phyloP scores from a whole-genome alignment of 2,113 vertebrate species.

The Antigone vipio region DNA sequence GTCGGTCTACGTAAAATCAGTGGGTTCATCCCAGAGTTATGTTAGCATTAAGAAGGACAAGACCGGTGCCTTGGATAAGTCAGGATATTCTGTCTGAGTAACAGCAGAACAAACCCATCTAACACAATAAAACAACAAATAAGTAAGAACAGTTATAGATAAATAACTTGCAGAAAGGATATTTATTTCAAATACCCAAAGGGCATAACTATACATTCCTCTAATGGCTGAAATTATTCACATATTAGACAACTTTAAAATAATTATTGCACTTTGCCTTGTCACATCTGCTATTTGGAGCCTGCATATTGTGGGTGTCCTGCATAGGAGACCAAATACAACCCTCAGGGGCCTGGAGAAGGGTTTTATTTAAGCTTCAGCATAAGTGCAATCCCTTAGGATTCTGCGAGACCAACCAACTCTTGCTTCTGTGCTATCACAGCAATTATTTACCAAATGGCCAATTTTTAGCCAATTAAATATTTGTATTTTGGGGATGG shows the following conservation, averaged over 20 bases:
- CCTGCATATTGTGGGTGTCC: neutral
- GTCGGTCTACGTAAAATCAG: neutral
- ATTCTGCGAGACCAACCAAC: neutral
- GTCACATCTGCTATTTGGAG: neutral
- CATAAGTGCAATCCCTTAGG: accelerated
- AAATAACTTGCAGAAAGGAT: neutral
- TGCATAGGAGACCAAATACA: neutral
- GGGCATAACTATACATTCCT: neutral
- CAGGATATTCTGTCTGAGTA: neutral
- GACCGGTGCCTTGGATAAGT: neutral
- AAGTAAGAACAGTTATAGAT: neutral
- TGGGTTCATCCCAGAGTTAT: neutral
- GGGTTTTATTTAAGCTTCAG: neutral
- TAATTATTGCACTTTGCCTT: neutral
- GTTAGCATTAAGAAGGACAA: neutral
- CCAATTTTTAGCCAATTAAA: neutral
- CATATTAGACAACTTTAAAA: neutral
- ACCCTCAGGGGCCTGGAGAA: accelerated
- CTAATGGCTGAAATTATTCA: neutral
- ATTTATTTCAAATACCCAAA: too few relatives aligned
- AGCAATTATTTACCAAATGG: neutral
- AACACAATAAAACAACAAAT: neutral
- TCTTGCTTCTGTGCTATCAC: neutral
- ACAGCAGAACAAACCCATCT: neutral
- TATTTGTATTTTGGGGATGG: neutral